Evolutionary conservation across 2,113 vertebrate species (phyloP), one percentile per base, ranked within the genome.

Genomic region (Plectropomus leopardus): DNA sequence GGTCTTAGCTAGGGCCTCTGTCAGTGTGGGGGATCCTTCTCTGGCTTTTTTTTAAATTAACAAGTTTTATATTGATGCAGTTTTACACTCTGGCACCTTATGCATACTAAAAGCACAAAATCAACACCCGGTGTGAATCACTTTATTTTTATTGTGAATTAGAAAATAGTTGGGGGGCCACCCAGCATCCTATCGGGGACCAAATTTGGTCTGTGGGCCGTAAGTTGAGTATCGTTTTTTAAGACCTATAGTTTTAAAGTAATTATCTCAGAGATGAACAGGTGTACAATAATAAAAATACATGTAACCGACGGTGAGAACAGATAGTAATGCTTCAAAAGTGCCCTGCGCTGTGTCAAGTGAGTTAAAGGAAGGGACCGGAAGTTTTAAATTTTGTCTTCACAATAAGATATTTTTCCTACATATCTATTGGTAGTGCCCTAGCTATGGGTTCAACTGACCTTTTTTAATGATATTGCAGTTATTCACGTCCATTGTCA

Each of bases 401-500:
- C 90, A 88, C 71, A 88, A 78, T 86, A 91, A 88, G 17, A 72
- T 2, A 1, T 16, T 7, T 51, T 5, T 1, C 3, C 1, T 13
- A 2, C 19, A 28, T 26, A 0, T 19, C 1, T 16, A 30, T 17
- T 9, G 0, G 7, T 2, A 36, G 0, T 7, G 34, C 5, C 4
- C n/a, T 45, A 0, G 4, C 10, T 11, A 0, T 17, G 13, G 2
- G 4, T 40, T 63, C 10, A 57, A 50, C 26, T 11, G 0, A 10
- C 5, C 1, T 34, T 14, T n/a, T 50, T 1, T 34, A 44, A 55
- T n/a, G n/a, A n/a, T 24, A 11, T 13, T 45, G 3, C 3, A 40
- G 16, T 4, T 13, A 21, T 21, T 1, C 1, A 17, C 7, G 0
- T 54, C 1, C 1, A 17, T 47, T 40, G 1, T 7, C 1, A 2